These are phyloP conservation scores for Argyra leucocephala DNA, from an alignment of 2,888 invertebrate genomes.

Conservation along the genomic window DNA sequence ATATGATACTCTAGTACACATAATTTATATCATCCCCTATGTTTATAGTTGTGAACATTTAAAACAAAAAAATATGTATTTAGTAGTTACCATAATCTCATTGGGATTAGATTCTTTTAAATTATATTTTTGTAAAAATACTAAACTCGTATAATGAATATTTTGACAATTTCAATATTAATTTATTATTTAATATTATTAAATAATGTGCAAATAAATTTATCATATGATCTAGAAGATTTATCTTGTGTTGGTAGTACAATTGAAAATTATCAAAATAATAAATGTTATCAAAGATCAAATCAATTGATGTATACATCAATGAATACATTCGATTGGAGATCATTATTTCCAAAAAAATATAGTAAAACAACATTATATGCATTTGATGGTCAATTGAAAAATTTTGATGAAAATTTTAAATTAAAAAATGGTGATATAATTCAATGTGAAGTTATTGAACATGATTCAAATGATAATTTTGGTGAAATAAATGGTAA, in stretches of 20 bases:
- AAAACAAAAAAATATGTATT: not conserved
- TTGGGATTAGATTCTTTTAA: not conserved
- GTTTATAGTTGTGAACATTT: not conserved
- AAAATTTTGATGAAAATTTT: not conserved
- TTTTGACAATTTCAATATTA: not conserved
- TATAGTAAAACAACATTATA: constrained; percentile 3
- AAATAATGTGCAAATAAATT: not conserved
- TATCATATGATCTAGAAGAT: not conserved
- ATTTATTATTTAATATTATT: not conserved
- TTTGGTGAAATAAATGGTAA: not conserved
- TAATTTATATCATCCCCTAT: not conserved
- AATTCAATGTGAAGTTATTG: constrained; percentile 3
- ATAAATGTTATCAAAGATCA: not conserved
- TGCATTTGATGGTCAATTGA: not conserved
- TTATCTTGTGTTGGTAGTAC: not conserved
- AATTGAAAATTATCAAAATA: not conserved
- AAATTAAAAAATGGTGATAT: not conserved
- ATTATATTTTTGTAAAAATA: not conserved
- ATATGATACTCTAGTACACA: not conserved
- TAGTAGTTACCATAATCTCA: not conserved
- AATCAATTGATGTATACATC: not conserved
- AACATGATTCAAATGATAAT: not conserved
- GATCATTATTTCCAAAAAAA: constrained; percentile 1
- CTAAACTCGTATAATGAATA: not conserved
- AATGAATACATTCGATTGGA: not conserved